Conservation (phyloP, 1,140 invertebrate species). For the Liolophura sinensis region DNA sequence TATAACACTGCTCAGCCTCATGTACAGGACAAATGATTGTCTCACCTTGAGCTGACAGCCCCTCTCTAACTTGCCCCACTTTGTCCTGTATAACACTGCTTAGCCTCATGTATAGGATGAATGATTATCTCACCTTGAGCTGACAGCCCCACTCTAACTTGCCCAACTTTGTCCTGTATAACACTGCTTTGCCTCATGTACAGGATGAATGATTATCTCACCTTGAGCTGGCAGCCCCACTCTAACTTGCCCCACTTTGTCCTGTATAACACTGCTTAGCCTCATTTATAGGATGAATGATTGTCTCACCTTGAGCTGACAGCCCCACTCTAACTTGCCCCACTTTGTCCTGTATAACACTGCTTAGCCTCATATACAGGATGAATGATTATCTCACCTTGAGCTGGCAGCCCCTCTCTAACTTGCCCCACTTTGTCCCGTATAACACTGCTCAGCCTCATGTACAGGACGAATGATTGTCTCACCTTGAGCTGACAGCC, state of each 20-base stretch:
- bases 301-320: conserved; percentile 1
- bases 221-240: conserved; percentile 38
- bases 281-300: not conserved
- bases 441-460: conserved; percentile 19
- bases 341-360: conserved; percentile 1
- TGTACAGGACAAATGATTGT: not conserved
- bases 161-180: not conserved
- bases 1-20: not conserved
- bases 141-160: not conserved
- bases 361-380: not conserved
- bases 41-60: conserved; percentile 36
- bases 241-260: conserved; percentile 25
- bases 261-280: conserved; percentile 26
- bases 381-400: conserved; percentile 23
- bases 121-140: conserved; percentile 2
- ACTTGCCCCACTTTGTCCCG: conserved; percentile 25
- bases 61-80: conserved; percentile 29
- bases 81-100: conserved; percentile 27
- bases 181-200: not conserved
- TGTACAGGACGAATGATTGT: not conserved
- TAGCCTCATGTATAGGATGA: conserved; percentile 2
- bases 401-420: conserved; percentile 33
- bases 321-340: not conserved
- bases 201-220: conserved; percentile 7
- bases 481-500: not conserved